Evolutionary conservation across 2,113 vertebrate genomes (phyloP), one percentile per base, ranked within the genome.

Genomic region (Cromileptes altivelis): DNA sequence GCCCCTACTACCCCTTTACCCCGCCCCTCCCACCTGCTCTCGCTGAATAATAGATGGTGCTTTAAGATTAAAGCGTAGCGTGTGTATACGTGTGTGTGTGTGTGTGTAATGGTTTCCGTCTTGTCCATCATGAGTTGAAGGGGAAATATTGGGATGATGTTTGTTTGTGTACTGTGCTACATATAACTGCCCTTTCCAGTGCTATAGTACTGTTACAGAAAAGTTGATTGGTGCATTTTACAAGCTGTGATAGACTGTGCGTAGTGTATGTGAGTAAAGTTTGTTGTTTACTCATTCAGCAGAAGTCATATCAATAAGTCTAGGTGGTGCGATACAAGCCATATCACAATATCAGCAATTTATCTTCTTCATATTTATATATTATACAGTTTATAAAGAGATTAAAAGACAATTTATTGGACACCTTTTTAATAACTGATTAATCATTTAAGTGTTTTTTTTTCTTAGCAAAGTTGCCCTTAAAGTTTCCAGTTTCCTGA

Each of bases 1-100:
- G 18, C 62, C 80, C 83, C 45, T 57, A 30, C 85, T 53, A 74
- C 60, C 56, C 81, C 75, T 57, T 67, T 58, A 70, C 69, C 73
- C 82, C 80, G 27, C 81, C 82, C 78, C 64, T 85, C 86, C 90
- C 90, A 94, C 90, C 91, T 92, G 92, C 89, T 84, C 86, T 60
- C n/a, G 21, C 81, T 94, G 92, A 96, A 95, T 95, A 95, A 95
- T 94, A 85, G 85, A 94, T 93, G 86, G 65, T 75, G 77, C 88
- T 86, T 57, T 92, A 90, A 89, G 87, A 93, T 93, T 92, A 92
- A 88, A 90, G 75, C 84, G n/a, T 71, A 82, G 37, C 69, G 67
- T 70, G 65, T 71, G 73, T 33, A 55, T 68, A 72, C 47, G 18
- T 64, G 49, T 80, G 56, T 53, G 49, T 80, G 56, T 53, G 49